These are phyloP conservation scores for Dolichotis patagonum DNA, from an alignment of 2,113 vertebrate species.

Conservation along the genomic window DNA sequence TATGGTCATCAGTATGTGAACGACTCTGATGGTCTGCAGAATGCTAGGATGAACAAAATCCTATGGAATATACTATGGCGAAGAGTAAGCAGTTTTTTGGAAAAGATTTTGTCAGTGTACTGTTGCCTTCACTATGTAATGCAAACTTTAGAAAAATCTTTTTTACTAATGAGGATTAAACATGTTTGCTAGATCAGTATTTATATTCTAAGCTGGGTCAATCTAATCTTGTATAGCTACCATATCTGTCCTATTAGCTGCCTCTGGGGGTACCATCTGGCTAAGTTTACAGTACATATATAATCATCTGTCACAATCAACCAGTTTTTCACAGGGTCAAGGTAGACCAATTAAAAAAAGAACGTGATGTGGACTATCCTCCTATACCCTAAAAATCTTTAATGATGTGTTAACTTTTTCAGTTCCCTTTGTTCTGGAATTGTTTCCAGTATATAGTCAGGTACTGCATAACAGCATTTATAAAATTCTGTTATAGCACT, in stretches of 20 bases:
- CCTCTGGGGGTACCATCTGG: not conserved
- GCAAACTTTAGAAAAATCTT: not conserved
- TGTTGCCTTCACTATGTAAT: conserved; percentile 1
- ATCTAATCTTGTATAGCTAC: not conserved
- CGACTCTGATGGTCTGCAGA: not conserved
- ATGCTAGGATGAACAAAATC: not conserved
- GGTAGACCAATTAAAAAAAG: not conserved
- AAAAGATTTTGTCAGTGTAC: not conserved
- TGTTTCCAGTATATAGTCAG: not conserved
- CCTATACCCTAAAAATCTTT: not conserved
- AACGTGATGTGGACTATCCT: not conserved
- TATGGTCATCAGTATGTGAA: not conserved
- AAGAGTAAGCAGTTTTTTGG: not conserved
- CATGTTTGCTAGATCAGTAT: not conserved
- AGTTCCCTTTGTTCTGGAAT: not conserved
- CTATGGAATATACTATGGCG: not conserved
- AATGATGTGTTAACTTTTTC: not conserved
- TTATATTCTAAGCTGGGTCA: not conserved
- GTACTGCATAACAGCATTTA: not conserved
- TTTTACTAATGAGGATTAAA: conserved; percentile 31
- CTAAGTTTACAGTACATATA: not conserved
- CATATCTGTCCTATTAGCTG: not conserved
- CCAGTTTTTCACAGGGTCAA: not conserved
- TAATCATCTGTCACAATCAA: not conserved
- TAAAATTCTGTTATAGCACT: not conserved